phyloP scores from a whole-genome alignment of 2,113 vertebrate species.

The Nannobrachium achirus region DNA sequence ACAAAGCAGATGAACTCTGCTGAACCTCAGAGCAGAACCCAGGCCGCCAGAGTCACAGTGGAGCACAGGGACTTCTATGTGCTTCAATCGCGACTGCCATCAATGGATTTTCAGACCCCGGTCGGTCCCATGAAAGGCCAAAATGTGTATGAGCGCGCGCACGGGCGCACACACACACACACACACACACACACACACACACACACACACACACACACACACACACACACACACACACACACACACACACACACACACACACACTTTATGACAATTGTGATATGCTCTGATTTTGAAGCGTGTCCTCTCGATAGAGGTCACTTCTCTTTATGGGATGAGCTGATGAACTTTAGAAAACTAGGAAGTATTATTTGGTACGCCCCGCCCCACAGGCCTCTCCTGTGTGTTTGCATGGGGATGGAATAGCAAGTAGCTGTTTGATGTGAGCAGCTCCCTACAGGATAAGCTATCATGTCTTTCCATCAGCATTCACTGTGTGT shows the following conservation, averaged over 20 bases:
- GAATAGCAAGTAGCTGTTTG: slow-evolving; percentile 70
- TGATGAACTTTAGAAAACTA: slow-evolving; percentile 56
- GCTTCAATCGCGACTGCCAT: slow-evolving; percentile 20
- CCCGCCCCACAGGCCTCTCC: slow-evolving; percentile 36
- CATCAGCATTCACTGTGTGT: slow-evolving; percentile 66
- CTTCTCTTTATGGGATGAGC: background rate
- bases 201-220: background rate
- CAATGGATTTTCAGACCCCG: background rate
- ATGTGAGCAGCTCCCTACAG: slow-evolving; percentile 60
- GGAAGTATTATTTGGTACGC: slow-evolving; percentile 40
- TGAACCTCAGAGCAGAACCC: slow-evolving; percentile 53
- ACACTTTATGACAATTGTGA: background rate
- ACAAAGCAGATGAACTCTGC: slow-evolving; percentile 64
- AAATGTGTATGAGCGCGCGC: background rate
- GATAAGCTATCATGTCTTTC: slow-evolving; percentile 61
- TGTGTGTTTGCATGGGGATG: slow-evolving; percentile 54
- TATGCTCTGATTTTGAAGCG: too few relatives aligned
- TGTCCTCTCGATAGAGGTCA: too few relatives aligned
- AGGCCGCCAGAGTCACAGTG: slow-evolving; percentile 28
- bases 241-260: background rate
- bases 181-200: background rate
- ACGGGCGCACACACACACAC: background rate
- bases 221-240: background rate
- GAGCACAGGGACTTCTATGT: slow-evolving; percentile 33
- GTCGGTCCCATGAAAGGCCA: slow-evolving; percentile 8